phyloP scores from a whole-genome alignment of 1,140 invertebrate species.

The Zophobas morio region DNA sequence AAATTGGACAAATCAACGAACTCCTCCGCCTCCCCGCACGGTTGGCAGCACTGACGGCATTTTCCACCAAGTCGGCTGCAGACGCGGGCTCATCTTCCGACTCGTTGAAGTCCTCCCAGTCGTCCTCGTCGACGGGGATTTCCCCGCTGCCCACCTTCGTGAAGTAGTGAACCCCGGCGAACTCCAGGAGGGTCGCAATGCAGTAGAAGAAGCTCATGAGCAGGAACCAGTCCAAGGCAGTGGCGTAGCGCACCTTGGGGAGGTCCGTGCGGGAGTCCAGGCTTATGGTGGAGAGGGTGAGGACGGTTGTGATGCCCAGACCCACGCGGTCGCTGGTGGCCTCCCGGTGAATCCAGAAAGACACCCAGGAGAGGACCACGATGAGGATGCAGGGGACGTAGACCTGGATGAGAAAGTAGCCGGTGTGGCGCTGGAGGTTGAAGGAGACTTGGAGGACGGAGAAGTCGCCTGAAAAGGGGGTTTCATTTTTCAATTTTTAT shows the following conservation, averaged over 20 bases:
- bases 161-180: conserved; percentile 94
- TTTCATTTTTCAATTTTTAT: no score
- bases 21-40: conserved; percentile 66
- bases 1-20: conserved; percentile 75
- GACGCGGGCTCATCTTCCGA: conserved; percentile 70
- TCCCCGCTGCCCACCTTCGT: conserved; percentile 82
- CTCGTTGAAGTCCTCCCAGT: conserved; percentile 78
- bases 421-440: conserved; percentile 90
- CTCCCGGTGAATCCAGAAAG: conserved; percentile 97
- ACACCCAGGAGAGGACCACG: conserved; percentile 96
- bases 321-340: conserved; percentile 84
- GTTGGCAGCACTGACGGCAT: conserved; percentile 47
- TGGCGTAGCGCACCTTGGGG: conserved; percentile 91
- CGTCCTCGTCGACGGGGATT: conserved; percentile 83
- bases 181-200: conserved; percentile 92
- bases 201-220: conserved; percentile 95
- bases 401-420: conserved; percentile 95
- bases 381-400: conserved; percentile 96
- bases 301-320: conserved; percentile 90
- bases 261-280: conserved; percentile 92
- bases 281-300: conserved; percentile 93
- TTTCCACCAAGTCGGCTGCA: conserved; percentile 54
- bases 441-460: conserved; percentile 91
- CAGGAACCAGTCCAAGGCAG: conserved; percentile 93
- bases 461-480: conserved; percentile 75